Evolutionary conservation across 2,113 vertebrate genomes (phyloP).

Genomic region (Ranitomeya variabilis): DNA sequence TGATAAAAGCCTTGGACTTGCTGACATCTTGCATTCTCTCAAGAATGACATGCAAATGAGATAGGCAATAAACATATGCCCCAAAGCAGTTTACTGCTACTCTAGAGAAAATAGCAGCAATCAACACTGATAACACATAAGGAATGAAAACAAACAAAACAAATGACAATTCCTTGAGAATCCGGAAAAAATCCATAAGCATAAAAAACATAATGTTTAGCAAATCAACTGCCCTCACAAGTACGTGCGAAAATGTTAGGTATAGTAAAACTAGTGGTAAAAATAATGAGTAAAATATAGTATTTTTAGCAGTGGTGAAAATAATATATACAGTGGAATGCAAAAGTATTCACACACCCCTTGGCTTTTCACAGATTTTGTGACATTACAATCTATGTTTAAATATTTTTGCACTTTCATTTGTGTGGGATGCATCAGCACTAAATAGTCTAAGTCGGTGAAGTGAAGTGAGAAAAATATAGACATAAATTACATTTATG

Average conservation of each 20-base stretch:
- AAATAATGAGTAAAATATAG: neutral
- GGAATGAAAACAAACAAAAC: constrained; percentile 30
- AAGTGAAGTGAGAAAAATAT: no score
- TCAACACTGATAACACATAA: constrained; percentile 44
- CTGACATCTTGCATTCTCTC: constrained; percentile 37
- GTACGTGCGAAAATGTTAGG: neutral
- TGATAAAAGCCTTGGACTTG: constrained; percentile 34
- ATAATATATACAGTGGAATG: no score
- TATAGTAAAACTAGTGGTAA: neutral
- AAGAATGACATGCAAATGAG: constrained; percentile 39
- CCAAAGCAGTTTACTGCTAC: constrained; percentile 23
- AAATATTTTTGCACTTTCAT: no score
- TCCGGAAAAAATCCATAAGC: neutral
- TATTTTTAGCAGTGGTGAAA: neutral
- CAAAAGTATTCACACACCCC: no score
- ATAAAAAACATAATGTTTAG: neutral
- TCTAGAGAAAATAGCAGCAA: constrained; percentile 47
- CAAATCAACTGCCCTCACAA: neutral
- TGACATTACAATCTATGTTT: no score
- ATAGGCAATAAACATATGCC: constrained; percentile 49
- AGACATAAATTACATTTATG: no score
- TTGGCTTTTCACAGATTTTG: no score
- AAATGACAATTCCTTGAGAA: constrained; percentile 27
- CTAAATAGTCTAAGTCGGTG: no score
- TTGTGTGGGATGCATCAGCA: no score